Conservation (phyloP, 2,797 vertebrate genomes). For the Sparidentex hasta region DNA sequence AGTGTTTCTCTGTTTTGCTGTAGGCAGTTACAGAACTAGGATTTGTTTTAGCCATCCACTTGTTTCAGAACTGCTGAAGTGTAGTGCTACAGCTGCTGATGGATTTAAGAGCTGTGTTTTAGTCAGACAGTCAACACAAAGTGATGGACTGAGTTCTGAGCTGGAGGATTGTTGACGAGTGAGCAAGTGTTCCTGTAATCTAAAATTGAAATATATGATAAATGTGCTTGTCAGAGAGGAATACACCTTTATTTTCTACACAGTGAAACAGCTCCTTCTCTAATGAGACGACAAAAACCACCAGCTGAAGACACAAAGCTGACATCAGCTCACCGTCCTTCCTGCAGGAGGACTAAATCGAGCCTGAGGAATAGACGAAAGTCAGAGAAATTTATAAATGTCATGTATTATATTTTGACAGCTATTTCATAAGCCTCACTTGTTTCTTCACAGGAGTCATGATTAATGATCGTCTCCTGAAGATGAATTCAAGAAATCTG, state of each 20-base stretch:
- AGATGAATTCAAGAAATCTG: constrained; percentile 25
- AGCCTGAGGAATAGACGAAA: neutral
- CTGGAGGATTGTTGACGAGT: neutral
- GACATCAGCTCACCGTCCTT: constrained; percentile 10
- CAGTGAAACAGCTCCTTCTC: neutral
- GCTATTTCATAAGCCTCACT: constrained; percentile 24
- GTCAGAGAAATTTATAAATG: neutral
- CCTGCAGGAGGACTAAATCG: neutral
- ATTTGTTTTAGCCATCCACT: neutral
- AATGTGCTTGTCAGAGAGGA: neutral
- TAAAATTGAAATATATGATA: neutral
- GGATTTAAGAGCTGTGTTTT: neutral
- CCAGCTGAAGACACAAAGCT: constrained; percentile 16
- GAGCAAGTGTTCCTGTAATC: neutral
- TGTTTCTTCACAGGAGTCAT: constrained; percentile 9
- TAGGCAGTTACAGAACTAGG: neutral
- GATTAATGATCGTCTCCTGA: constrained; percentile 47
- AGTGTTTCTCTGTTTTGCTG: neutral
- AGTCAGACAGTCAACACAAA: neutral
- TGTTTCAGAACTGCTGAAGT: neutral
- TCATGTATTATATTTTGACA: constrained; percentile 44
- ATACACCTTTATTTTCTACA: neutral
- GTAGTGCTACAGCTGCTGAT: neutral
- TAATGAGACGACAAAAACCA: neutral
- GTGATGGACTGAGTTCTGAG: neutral